These are phyloP conservation scores for Vipera ursinii DNA, from an alignment of 2,797 vertebrate genomes.

Conservation along the genomic window DNA sequence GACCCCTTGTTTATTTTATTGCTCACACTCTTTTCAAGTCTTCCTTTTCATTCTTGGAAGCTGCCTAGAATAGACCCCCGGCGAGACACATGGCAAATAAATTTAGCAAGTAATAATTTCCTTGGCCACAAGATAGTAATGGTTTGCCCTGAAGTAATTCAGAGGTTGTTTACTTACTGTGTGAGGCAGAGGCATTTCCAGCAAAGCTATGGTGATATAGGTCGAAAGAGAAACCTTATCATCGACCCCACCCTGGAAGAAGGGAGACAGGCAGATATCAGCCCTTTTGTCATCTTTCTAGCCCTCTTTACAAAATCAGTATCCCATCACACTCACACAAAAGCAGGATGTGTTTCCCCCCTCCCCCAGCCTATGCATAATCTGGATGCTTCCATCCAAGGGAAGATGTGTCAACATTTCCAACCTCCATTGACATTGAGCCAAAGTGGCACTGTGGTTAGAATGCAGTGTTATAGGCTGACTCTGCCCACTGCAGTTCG, in stretches of 20 bases:
- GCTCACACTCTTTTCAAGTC: not conserved
- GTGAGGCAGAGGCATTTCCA: constrained; percentile 64
- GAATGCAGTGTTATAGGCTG: not conserved
- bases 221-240: constrained; percentile 63
- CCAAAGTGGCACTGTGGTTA: not conserved
- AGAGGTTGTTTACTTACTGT: constrained; percentile 47
- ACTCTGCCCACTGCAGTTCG: not conserved
- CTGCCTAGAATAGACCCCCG: too few relatives aligned
- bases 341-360: not conserved
- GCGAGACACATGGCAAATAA: not conserved
- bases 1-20: too few relatives aligned
- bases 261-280: not conserved
- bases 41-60: not conserved
- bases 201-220: constrained; percentile 63
- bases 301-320: not conserved
- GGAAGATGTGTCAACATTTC: constrained; percentile 23
- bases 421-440: not conserved
- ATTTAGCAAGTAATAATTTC: not conserved
- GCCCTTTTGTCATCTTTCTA: not conserved
- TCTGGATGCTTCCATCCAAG: not conserved
- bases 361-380: not conserved
- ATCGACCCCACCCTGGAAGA: constrained; percentile 64
- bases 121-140: not conserved
- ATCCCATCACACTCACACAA: not conserved
- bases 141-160: not conserved